Conservation (phyloP, 2,888 invertebrate genomes). For the Napeogenes inachia region DNA sequence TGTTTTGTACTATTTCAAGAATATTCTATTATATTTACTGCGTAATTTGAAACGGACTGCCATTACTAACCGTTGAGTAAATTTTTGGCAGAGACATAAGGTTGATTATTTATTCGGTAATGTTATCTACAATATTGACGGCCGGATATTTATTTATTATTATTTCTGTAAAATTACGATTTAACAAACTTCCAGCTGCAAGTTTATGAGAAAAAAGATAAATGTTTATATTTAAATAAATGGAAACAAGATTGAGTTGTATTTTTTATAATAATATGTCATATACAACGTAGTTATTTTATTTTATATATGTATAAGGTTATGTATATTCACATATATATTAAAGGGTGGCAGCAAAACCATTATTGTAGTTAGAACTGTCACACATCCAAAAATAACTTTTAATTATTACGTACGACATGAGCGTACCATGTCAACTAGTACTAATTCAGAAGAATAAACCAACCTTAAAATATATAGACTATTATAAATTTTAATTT, state of each 20-base stretch:
- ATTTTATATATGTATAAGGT: no score
- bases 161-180: no score
- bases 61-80: constrained; percentile 27
- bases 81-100: constrained; percentile 23
- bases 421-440: constrained; percentile 22
- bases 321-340: no score
- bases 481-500: constrained; percentile 5
- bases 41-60: constrained; percentile 23
- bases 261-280: no score
- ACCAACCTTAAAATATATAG: constrained; percentile 5
- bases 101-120: no score
- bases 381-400: constrained; percentile 27
- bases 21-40: constrained; percentile 23
- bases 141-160: no score
- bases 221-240: no score
- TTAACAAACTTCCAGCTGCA: no score
- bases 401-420: constrained; percentile 20
- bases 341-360: constrained; percentile 6
- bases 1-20: constrained; percentile 10
- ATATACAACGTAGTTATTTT: no score
- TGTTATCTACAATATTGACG: no score
- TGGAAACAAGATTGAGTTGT: no score
- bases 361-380: constrained; percentile 22
- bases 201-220: no score
- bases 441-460: constrained; percentile 18